Base-by-base conservation (phyloP, 1,140 invertebrate species). In the Zaprionus lachaisei region DNA sequence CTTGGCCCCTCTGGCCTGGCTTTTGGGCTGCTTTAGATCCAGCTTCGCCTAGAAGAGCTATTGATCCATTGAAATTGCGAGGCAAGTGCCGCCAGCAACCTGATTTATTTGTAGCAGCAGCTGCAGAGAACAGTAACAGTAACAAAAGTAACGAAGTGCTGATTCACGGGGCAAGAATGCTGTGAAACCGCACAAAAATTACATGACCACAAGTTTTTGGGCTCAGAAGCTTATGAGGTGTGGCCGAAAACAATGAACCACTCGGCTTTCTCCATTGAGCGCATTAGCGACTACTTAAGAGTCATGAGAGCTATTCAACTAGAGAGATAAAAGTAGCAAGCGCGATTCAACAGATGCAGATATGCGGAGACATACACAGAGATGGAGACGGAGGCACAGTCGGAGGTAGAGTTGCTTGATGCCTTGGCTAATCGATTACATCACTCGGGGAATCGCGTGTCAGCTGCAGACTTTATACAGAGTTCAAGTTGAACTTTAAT, bases 401-500 rank as follows among this genome's bases (percentile, higher is more conserved):
- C 34, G 31, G 31, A 76, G 34, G 64, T 66, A 72, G 65, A 31
- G n/a, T 31, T 49, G 47, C 51, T 61, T 69, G 68, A 64, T 66
- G 66, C 62, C 71, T 79, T 51, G 63, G 51, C 72, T 80, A 87
- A 89, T 84, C 85, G 81, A 79, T 89, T 90, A 73, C 70, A 73
- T 73, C 79, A 90, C 69, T 86, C 62, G 64, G 63, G 11, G 44
- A 73, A 70, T 54, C 34, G 72, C 57, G 80, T 80, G 81, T 68
- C 69, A 66, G 72, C 69, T 66, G 58, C 54, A 11, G 20, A 22
- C 62, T 70, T 63, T 77, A 67, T 26, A 69, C 24, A 34, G 67
- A 81, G 73, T 90, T 85, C 81, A 90, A 90, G 79, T 89, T 90
- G 81, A 89, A 84, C 72, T 80, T 84, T 73, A 89, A 89, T 89